Conservation (phyloP, 2,797 vertebrate species). For the Centroberyx gerrardi region DNA sequence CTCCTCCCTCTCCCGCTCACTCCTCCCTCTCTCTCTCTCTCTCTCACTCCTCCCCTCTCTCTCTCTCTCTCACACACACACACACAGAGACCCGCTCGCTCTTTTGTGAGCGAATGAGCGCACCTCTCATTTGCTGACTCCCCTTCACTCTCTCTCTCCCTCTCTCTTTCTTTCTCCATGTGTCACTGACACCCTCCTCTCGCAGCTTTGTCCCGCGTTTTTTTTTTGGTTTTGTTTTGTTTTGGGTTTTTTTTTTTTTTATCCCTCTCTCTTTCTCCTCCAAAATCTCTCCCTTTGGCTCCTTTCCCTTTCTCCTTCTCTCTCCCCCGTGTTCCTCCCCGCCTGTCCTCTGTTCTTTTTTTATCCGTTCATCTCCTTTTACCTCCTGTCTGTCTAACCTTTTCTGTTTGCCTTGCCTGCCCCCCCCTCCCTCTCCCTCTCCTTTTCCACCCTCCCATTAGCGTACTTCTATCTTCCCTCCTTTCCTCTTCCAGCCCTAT, state of each 20-base stretch:
- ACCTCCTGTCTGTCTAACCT: conserved; percentile 41
- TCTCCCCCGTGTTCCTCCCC: conserved; percentile 9
- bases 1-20: conserved; percentile 52
- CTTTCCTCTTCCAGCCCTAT: conserved; percentile 2
- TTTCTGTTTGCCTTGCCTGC: conserved; percentile 33
- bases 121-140: conserved; percentile 63
- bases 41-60: conserved; percentile 59
- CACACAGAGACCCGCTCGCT: conserved; percentile 58
- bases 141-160: conserved; percentile 50
- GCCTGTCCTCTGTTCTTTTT: conserved; percentile 12
- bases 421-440: neutral
- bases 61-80: conserved; percentile 27
- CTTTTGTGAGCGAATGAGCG: conserved; percentile 79
- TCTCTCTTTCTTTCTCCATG: conserved; percentile 46
- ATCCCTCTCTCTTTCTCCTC: neutral
- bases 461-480: conserved; percentile 9
- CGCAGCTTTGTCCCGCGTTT: conserved; percentile 43
- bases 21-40: conserved; percentile 57
- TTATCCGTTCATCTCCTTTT: conserved; percentile 38
- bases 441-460: conserved; percentile 3
- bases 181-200: conserved; percentile 65
- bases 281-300: conserved; percentile 15
- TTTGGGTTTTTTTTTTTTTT: conserved; percentile 4
- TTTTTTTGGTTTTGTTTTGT: conserved; percentile 35
- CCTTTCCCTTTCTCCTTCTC: neutral